Base-by-base conservation (phyloP, 2,113 vertebrate genomes). In the Paraplagusia blochii region DNA sequence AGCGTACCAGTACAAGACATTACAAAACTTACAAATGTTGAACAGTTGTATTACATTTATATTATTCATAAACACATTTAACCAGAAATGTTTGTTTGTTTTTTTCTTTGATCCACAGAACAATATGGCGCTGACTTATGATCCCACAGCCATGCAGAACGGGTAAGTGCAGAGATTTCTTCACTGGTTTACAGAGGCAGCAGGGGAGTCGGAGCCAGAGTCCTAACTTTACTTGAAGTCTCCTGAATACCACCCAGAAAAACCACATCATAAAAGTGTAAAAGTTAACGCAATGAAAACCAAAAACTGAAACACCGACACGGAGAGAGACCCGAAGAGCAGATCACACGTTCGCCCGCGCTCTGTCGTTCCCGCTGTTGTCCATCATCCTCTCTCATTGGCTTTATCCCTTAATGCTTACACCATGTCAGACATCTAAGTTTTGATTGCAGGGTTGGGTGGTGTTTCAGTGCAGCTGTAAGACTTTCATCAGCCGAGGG, bases 81-180 rank as follows among this genome's bases (percentile, higher is more conserved):
- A 29, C 33, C 49, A 52, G 11, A 11, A 2, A 2, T 53, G 3
- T 54, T 1, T n/a, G 0, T 53, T 9, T 65, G 43, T 58, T 36
- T 60, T 52, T 55, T 1, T 73, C 43, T 79, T 56, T 80, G 68
- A 66, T 65, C 13, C 86, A 55, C 87, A 99, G 96, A 94, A 93
- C 89, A 93, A 95, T 77, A 97, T 99, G 95, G 91, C 97, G 18
- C 85, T 99, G 91, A 95, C 97, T 52, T 99, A 98, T 8, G 97
- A 99, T 80, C 97, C 96, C 61, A 91, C 95, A 64, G 92, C 93
- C 67, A 94, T 99, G 90, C 97, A 98, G 90, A 99, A 98, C 57
- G 97, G 96, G 96, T 98, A 91, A 90, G 94, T 72, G 40, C 13
- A 50, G 18, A 12, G 4, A 44, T 49, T 36, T 14, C 44, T 36